phyloP scores from a whole-genome alignment of 1,140 invertebrate species.

The Contarinia nasturtii region DNA sequence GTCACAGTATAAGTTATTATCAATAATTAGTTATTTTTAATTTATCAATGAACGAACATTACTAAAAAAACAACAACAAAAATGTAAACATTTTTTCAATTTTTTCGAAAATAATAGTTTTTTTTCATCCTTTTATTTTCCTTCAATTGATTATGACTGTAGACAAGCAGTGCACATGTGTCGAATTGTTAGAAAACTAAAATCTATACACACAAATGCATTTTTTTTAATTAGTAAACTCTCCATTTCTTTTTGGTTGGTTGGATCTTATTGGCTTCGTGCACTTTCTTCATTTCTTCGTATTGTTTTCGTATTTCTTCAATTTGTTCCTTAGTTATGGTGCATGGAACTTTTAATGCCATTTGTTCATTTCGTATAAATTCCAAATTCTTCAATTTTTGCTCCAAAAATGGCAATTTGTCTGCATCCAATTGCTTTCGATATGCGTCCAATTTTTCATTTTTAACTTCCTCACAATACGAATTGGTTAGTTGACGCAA shows the following conservation, averaged over 20 bases:
- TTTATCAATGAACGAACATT: too few species aligned
- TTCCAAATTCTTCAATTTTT: constrained; percentile 36
- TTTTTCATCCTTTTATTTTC: not conserved
- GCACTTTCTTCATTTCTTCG: constrained; percentile 19
- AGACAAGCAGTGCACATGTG: not conserved
- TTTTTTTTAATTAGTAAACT: not conserved
- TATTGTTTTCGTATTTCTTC: constrained; percentile 31
- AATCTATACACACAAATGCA: not conserved
- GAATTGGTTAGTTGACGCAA: constrained; percentile 39
- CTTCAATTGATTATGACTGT: not conserved
- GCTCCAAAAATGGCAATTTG: constrained; percentile 42
- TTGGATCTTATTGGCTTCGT: constrained; percentile 7
- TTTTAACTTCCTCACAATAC: constrained; percentile 42
- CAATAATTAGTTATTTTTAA: too few species aligned
- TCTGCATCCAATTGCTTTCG: constrained; percentile 37
- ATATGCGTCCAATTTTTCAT: constrained; percentile 42
- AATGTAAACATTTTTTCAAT: too few species aligned
- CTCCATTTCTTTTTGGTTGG: not conserved
- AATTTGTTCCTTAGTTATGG: constrained; percentile 44
- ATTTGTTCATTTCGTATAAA: constrained; percentile 53
- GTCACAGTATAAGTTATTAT: too few species aligned
- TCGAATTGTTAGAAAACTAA: not conserved
- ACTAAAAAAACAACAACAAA: too few species aligned
- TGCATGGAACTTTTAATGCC: constrained; percentile 36
- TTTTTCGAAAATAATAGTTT: not conserved